Evolutionary conservation across 30 jellyfish, hydroid and myxozoan genomes (phyloP).

Genomic region (Haliclystus octoradiatus): DNA sequence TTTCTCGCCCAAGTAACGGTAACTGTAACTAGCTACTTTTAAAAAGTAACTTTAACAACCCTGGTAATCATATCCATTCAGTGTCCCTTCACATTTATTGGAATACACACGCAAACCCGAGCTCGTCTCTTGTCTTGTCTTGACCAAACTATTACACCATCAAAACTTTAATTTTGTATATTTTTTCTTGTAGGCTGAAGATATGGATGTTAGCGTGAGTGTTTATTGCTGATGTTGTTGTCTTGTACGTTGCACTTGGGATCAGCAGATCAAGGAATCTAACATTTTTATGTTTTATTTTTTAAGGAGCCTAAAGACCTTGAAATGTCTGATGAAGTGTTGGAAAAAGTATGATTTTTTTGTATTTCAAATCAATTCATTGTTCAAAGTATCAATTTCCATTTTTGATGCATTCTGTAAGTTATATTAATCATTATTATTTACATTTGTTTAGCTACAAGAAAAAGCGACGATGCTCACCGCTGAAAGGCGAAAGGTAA

Average conservation of each 20-base stretch:
- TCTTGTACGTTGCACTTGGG: background rate
- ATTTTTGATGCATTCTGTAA: background rate
- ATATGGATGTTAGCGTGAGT: conserved; percentile 31
- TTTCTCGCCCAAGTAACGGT: too few species aligned
- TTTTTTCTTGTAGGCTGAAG: conserved; percentile 30
- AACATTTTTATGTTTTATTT: background rate
- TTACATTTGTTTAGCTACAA: conserved; percentile 55
- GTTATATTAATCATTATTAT: too few species aligned
- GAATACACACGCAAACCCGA: too few species aligned
- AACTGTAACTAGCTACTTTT: too few species aligned
- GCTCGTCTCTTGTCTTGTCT: too few species aligned
- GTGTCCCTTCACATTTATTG: too few species aligned
- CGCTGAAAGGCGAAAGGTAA: conserved; percentile 81
- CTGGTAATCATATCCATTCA: too few species aligned
- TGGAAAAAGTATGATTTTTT: conserved; percentile 49
- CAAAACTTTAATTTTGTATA: background rate
- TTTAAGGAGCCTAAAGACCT: conserved; percentile 77
- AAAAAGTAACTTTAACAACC: too few species aligned
- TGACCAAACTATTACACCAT: too few species aligned
- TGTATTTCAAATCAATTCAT: background rate
- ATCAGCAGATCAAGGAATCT: too few species aligned
- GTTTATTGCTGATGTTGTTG: background rate
- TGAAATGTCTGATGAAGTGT: conserved; percentile 93
- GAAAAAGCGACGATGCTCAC: conserved; percentile 94
- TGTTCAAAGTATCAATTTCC: background rate